Conservation (phyloP, 2,113 vertebrate genomes). For the Etia nguti region DNA sequence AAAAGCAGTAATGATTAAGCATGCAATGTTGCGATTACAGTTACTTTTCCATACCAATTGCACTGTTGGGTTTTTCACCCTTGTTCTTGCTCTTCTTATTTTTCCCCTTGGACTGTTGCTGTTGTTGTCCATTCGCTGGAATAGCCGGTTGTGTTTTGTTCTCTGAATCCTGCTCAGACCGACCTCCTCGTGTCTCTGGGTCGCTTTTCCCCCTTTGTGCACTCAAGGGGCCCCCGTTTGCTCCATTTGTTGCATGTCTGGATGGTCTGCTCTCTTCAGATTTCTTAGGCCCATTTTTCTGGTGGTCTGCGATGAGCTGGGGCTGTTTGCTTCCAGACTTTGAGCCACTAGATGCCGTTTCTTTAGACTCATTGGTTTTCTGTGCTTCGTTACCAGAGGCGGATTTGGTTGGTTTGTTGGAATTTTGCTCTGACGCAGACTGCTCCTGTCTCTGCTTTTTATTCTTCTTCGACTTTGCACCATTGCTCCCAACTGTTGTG, state of each 20-base stretch:
- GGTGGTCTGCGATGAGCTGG: slow-evolving; percentile 53
- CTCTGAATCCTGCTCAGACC: slow-evolving; percentile 63
- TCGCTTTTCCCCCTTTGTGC: slow-evolving; percentile 74
- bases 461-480: slow-evolving; percentile 80
- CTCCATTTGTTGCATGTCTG: slow-evolving; percentile 63
- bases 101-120: slow-evolving; percentile 84
- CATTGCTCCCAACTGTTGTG: slow-evolving; percentile 31
- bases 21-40: not conserved
- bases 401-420: slow-evolving; percentile 62
- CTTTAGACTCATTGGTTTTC: slow-evolving; percentile 66
- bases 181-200: slow-evolving; percentile 38
- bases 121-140: slow-evolving; percentile 73
- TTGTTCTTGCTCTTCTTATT: slow-evolving; percentile 91
- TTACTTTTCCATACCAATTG: slow-evolving; percentile 76
- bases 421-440: slow-evolving; percentile 64
- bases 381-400: slow-evolving; percentile 64
- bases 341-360: slow-evolving; percentile 32
- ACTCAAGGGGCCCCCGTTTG: slow-evolving; percentile 43
- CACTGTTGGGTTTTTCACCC: slow-evolving; percentile 81
- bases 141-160: slow-evolving; percentile 35
- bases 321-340: slow-evolving; percentile 56
- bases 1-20: not conserved
- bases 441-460: slow-evolving; percentile 77
- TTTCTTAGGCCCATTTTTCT: slow-evolving; percentile 55
- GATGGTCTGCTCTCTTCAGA: slow-evolving; percentile 66